Percentiles rank a stretch among this genome's conserved stretches.
These are phyloP conservation scores for Antechinus flavipes DNA, from an alignment of 2,113 vertebrate genomes.

Conservation along the genomic window DNA sequence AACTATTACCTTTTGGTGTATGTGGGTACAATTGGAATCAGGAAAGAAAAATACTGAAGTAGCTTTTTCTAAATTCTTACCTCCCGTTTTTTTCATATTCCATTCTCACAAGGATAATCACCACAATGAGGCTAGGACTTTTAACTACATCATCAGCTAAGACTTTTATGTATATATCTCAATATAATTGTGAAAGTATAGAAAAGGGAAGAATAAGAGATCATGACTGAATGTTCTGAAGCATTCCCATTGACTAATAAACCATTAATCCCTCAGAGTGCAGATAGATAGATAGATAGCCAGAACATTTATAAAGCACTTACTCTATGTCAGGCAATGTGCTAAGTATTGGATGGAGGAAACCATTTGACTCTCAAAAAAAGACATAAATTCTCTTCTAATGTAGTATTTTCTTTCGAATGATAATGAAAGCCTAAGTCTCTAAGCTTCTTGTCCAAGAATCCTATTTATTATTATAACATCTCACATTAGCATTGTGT, in stretches of 20 bases:
- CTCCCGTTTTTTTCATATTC: background rate
- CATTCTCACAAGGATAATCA: background rate
- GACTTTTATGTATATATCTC: background rate
- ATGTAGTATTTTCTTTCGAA: background rate
- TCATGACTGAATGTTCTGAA: background rate
- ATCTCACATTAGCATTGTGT: background rate
- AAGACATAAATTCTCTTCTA: background rate
- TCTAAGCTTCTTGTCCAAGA: slow-evolving; percentile 12
- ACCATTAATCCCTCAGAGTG: background rate
- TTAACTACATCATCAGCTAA: background rate
- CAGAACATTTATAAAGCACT: background rate
- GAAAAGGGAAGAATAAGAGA: background rate
- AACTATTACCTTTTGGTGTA: background rate
- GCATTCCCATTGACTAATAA: background rate
- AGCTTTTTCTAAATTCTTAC: background rate
- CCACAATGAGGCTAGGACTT: background rate
- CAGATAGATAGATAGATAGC: background rate
- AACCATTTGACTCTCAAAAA: background rate
- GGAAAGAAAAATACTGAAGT: background rate
- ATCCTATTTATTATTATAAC: background rate
- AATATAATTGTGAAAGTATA: background rate
- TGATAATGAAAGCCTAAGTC: background rate
- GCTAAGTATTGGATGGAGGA: background rate
- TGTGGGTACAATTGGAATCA: background rate
- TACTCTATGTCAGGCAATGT: background rate